Evolutionary conservation across 2,888 invertebrate species (phyloP), one percentile per base, ranked within the genome.

Genomic region (Abrostola triplasia): DNA sequence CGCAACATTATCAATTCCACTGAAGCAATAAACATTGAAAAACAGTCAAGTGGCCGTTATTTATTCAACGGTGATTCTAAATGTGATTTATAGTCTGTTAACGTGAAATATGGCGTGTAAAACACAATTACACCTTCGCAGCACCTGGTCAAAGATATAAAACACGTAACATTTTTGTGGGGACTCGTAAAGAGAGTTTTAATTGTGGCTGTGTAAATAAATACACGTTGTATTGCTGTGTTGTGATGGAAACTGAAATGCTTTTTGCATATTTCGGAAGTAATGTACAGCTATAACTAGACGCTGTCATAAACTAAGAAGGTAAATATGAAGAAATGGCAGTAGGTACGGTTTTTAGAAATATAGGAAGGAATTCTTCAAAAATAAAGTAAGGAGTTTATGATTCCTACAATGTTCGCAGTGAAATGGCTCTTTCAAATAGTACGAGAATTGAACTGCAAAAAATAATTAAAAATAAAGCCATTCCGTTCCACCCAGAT

Each of bases 21-120:
- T 9, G 9, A 9, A 24, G 56, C 66, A 55, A 71, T 79, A 79
- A 74, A 71, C 58, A 66, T 66, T n/a, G 36, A 52, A 51, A 41
- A 67, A 59, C 59, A 53, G 66, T 66, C 12, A 53, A 68, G 65
- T 64, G 64, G 67, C 66, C 64, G 64, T 77, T 66, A 69, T 64
- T 51, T 75, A 74, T 66, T 64, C 62, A 69, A 78, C 76, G 77
- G 70, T 64, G 65, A 77, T 84, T 81, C 78, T 83, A 69, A 77
- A 76, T 66, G 70, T 76, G 80, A 84, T 85, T 84, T 83, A 85
- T 80, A 35, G 60, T 37, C 48, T 73, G 59, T 70, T n/a, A 59
- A 71, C 57, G 67, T 65, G 64, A 71, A 65, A 61, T 5, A 71
- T 66, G 64, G 65, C 57, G 44, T 67, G 60, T 72, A 47, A 74